Conservation (phyloP, 2,888 invertebrate species). For the Cyclophora punctaria region DNA sequence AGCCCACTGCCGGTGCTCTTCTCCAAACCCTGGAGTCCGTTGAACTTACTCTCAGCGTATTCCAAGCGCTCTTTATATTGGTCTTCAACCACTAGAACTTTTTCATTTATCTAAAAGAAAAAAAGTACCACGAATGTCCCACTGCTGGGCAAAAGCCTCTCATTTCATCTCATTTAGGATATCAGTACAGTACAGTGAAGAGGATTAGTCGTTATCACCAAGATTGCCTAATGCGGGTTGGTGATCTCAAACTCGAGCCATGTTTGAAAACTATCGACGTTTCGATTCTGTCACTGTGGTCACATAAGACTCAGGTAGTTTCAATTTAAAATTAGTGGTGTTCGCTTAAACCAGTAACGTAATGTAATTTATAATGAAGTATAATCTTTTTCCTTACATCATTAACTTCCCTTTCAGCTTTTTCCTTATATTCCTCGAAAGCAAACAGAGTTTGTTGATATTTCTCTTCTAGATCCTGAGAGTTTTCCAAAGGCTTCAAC, state of each 20-base stretch:
- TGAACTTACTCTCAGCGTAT: conserved; percentile 46
- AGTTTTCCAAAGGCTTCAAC: conserved; percentile 50
- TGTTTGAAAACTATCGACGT: too few species aligned
- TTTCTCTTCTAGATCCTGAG: conserved; percentile 59
- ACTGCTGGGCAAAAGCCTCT: neutral
- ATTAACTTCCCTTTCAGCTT: conserved; percentile 48
- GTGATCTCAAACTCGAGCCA: too few species aligned
- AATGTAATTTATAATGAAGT: too few species aligned
- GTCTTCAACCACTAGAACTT: conserved; percentile 41
- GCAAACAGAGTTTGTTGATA: conserved; percentile 50
- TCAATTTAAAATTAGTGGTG: too few species aligned
- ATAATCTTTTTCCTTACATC: conserved; percentile 36
- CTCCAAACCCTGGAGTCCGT: conserved; percentile 48
- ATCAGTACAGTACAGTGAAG: too few species aligned
- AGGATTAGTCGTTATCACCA: too few species aligned
- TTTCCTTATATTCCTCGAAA: conserved; percentile 54
- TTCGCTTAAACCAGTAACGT: too few species aligned
- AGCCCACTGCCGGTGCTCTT: conserved; percentile 54
- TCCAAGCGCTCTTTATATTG: conserved; percentile 35
- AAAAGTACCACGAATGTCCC: neutral
- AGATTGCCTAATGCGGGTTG: too few species aligned
- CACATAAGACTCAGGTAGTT: too few species aligned
- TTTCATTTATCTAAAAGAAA: conserved; percentile 41
- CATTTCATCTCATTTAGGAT: neutral
- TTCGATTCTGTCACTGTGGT: too few species aligned